A percentile compares a stretch with the other conserved stretches of the same genome.
phyloP scores from a whole-genome alignment of 2,113 vertebrate genomes.

The Eonycteris spelaea region DNA sequence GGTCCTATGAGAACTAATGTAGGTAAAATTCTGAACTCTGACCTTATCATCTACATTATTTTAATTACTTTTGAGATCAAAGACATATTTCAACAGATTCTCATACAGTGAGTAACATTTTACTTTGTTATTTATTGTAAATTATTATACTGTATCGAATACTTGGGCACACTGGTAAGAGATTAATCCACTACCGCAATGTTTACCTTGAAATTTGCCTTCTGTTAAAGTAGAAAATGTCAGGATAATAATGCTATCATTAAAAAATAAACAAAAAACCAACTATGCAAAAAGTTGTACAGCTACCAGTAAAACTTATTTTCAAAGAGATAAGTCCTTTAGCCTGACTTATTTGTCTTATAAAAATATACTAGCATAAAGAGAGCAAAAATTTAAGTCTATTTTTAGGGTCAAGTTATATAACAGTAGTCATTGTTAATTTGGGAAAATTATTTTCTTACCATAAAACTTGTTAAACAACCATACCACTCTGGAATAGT shows the following conservation, averaged over 20 bases:
- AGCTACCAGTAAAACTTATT: background rate
- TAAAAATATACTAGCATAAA: background rate
- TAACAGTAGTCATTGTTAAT: background rate
- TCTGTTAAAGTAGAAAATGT: conserved; percentile 4
- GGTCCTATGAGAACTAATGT: conserved; percentile 15
- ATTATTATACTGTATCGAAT: background rate
- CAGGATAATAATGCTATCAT: background rate
- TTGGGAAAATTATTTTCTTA: background rate
- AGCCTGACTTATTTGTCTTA: background rate
- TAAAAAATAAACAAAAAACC: background rate
- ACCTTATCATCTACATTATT: conserved; percentile 10
- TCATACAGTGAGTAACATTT: background rate
- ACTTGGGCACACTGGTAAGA: background rate
- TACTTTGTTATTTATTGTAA: background rate
- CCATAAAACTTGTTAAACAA: background rate
- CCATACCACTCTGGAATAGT: background rate
- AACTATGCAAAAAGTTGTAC: background rate
- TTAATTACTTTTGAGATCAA: conserved; percentile 48
- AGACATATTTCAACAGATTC: background rate
- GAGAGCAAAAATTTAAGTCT: background rate
- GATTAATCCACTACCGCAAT: background rate
- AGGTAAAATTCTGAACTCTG: background rate
- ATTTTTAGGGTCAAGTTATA: background rate
- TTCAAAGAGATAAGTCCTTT: background rate
- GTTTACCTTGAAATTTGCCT: background rate